Evolutionary conservation across 2,888 invertebrate species (phyloP).

Genomic region (Lasioglossum zephyrum): DNA sequence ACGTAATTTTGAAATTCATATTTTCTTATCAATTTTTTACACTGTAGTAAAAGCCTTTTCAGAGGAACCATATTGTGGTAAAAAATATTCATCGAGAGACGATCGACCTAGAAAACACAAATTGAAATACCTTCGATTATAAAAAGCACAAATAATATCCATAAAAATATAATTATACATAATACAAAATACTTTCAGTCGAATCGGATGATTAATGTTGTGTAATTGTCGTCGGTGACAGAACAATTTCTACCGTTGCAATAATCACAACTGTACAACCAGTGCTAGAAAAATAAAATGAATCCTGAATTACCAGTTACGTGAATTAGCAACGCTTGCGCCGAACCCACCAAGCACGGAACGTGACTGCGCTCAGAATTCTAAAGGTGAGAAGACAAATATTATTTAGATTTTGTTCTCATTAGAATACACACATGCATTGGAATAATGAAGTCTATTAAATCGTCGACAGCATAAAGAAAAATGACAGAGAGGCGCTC

Average conservation of each 20-base stretch:
- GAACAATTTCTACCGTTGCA: not conserved
- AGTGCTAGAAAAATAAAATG: not conserved
- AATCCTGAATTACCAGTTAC: slow-evolving; percentile 1
- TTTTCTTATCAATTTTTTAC: no score
- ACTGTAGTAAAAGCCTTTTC: no score
- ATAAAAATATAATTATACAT: no score
- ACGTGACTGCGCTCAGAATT: not conserved
- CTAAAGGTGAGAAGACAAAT: not conserved
- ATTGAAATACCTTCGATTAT: not conserved
- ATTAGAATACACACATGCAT: not conserved
- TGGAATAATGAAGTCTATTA: not conserved
- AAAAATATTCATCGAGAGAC: no score
- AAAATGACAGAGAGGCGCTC: not conserved
- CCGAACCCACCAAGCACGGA: not conserved
- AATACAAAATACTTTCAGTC: no score
- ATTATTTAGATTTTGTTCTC: not conserved
- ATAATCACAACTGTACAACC: not conserved
- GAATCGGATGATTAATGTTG: no score
- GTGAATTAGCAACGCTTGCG: not conserved
- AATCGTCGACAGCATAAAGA: not conserved
- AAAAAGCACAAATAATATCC: no score
- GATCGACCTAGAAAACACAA: no score
- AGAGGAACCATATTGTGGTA: no score
- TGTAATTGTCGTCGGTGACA: not conserved
- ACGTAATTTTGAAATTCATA: no score